Conservation (phyloP, 2,888 invertebrate species). For the Flexamia atlantica region DNA sequence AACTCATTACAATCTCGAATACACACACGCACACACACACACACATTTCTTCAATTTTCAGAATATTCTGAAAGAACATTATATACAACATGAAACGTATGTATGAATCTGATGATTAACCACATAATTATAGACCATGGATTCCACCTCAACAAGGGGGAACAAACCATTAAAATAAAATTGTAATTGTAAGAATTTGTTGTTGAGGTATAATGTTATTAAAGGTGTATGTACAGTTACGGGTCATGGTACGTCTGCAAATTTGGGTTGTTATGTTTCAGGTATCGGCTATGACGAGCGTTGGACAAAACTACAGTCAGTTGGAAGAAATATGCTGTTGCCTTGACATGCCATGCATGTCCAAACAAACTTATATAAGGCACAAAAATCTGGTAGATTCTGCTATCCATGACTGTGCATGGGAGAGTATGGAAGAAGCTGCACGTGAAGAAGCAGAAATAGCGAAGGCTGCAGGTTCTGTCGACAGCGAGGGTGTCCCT, state of each 20-base stretch:
- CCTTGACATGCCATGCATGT: slow-evolving; percentile 28
- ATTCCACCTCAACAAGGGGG: too few relatives aligned
- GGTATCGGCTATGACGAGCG: background rate
- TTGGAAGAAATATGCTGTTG: background rate
- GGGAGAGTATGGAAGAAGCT: background rate
- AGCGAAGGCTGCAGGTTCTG: background rate
- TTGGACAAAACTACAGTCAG: slow-evolving; percentile 7
- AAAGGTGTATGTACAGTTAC: background rate
- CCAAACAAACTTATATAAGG: background rate
- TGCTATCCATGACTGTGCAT: slow-evolving; percentile 16
- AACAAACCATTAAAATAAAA: background rate
- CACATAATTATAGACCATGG: too few relatives aligned
- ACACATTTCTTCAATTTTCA: too few relatives aligned
- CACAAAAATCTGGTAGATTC: background rate
- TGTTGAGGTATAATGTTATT: background rate
- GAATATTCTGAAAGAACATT: too few relatives aligned
- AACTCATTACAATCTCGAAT: too few relatives aligned
- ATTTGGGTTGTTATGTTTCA: background rate
- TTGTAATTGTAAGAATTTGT: background rate
- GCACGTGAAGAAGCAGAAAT: background rate
- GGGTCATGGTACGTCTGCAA: background rate
- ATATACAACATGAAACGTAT: too few relatives aligned
- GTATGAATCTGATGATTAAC: too few relatives aligned
- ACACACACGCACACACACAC: too few relatives aligned
- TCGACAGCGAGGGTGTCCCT: background rate